Percentiles rank a stretch among this genome's conserved stretches.
Evolutionary conservation across 2,113 vertebrate species (phyloP).

Genomic region (Ptychochromis oligacanthus): DNA sequence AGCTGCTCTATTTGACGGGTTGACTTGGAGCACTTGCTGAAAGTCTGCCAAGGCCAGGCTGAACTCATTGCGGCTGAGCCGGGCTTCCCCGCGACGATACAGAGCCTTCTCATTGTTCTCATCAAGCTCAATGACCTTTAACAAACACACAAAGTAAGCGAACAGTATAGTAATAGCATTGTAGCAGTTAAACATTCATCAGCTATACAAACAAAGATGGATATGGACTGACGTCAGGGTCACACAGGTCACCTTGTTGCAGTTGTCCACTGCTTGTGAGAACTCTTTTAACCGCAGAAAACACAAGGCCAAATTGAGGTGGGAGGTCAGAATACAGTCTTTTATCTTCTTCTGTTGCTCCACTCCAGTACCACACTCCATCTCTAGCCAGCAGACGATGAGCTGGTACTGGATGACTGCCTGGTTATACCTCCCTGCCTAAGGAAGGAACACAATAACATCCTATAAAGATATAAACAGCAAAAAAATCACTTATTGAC

Average conservation of each 20-base stretch:
- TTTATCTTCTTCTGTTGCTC: constrained; percentile 86
- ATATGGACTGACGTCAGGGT: not conserved
- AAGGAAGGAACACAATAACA: constrained; percentile 19
- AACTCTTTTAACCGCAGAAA: constrained; percentile 90
- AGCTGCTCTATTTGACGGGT: constrained; percentile 90
- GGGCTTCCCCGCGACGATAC: constrained; percentile 90
- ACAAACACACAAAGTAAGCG: not conserved
- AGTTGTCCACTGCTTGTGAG: constrained; percentile 88
- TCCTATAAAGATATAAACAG: not conserved
- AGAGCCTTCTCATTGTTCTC: constrained; percentile 91
- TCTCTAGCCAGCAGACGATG: constrained; percentile 92
- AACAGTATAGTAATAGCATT: not conserved
- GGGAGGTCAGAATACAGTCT: constrained; percentile 84
- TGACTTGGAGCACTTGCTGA: constrained; percentile 89
- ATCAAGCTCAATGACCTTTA: constrained; percentile 89
- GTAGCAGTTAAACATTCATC: not conserved
- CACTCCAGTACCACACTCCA: constrained; percentile 86
- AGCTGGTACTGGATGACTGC: constrained; percentile 93
- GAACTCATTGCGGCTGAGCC: constrained; percentile 90
- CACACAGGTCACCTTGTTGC: constrained; percentile 86
- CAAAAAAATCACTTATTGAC: not conserved
- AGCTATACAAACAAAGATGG: not conserved
- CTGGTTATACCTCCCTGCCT: constrained; percentile 88
- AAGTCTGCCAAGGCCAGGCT: constrained; percentile 89
- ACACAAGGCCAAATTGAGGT: constrained; percentile 95